Percentiles rank a stretch among this genome's conserved stretches.
These are phyloP conservation scores for Toxonevra muliebris DNA, from an alignment of 2,888 invertebrate genomes.

Conservation along the genomic window DNA sequence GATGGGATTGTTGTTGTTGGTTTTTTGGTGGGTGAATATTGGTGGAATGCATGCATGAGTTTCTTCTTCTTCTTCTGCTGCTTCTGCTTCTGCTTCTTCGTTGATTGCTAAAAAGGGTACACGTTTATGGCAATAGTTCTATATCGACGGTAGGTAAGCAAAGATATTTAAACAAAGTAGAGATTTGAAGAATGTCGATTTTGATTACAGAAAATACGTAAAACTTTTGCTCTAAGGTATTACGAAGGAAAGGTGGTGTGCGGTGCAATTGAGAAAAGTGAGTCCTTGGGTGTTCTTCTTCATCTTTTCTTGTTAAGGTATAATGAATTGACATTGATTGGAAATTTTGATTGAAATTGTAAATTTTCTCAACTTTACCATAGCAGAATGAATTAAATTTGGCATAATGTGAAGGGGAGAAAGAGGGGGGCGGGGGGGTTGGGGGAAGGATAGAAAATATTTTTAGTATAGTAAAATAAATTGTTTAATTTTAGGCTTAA, in stretches of 20 bases:
- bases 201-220: slow-evolving; percentile 48
- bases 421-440: not conserved
- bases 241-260: not conserved
- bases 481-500: slow-evolving; percentile 58
- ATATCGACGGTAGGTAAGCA: too few species aligned
- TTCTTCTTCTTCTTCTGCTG: too few species aligned
- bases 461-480: slow-evolving; percentile 45
- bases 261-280: not conserved
- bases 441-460: slow-evolving; percentile 35
- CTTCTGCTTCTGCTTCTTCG: slow-evolving; percentile 29
- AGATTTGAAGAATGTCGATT: slow-evolving; percentile 51
- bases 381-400: slow-evolving; percentile 12
- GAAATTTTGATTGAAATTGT: slow-evolving; percentile 63
- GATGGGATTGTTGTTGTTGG: not conserved
- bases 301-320: slow-evolving; percentile 32
- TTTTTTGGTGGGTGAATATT: not conserved
- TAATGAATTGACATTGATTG: slow-evolving; percentile 64
- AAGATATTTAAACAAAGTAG: not conserved
- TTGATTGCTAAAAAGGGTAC: slow-evolving; percentile 21
- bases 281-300: slow-evolving; percentile 6
- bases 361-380: slow-evolving; percentile 38
- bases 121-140: too few species aligned
- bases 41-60: not conserved
- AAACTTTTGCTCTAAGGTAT: slow-evolving; percentile 11
- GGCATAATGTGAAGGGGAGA: not conserved